phyloP scores from a whole-genome alignment of 2,797 vertebrate genomes.

The Danio aesculapii region DNA sequence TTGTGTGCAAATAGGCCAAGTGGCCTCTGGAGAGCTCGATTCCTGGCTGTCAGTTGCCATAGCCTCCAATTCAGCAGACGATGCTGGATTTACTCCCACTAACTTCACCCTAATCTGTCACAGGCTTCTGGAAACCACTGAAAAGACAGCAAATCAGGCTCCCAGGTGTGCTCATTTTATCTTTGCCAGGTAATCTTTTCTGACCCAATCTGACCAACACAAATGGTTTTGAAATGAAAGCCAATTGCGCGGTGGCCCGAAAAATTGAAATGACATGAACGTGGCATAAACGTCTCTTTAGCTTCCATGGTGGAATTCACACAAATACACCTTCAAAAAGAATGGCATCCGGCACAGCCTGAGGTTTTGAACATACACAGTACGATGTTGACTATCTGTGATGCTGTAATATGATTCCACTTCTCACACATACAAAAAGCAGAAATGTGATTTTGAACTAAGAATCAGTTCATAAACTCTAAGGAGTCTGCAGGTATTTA shows the following conservation, averaged over 20 bases:
- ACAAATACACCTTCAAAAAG: background rate
- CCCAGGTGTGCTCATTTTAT: background rate
- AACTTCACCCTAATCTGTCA: slow-evolving; percentile 21
- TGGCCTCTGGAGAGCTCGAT: slow-evolving; percentile 38
- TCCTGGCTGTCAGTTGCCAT: slow-evolving; percentile 50
- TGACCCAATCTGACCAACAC: background rate
- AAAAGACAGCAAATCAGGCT: background rate
- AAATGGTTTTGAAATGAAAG: background rate
- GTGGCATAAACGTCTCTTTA: background rate
- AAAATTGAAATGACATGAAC: background rate
- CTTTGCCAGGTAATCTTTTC: background rate
- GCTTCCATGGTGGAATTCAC: background rate
- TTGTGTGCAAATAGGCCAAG: slow-evolving; percentile 28
- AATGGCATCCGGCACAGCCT: too few relatives aligned
- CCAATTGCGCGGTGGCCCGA: background rate
- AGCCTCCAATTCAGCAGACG: slow-evolving; percentile 31
- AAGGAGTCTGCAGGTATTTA: too few relatives aligned
- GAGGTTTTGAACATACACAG: background rate
- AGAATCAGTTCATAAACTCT: too few relatives aligned
- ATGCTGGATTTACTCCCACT: slow-evolving; percentile 33
- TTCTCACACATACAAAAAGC: background rate
- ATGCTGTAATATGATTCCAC: background rate
- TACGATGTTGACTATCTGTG: background rate
- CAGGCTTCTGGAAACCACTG: slow-evolving; percentile 18
- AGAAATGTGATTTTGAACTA: background rate